Conservation (phyloP, 2,113 vertebrate genomes). For the Clinocottus analis region DNA sequence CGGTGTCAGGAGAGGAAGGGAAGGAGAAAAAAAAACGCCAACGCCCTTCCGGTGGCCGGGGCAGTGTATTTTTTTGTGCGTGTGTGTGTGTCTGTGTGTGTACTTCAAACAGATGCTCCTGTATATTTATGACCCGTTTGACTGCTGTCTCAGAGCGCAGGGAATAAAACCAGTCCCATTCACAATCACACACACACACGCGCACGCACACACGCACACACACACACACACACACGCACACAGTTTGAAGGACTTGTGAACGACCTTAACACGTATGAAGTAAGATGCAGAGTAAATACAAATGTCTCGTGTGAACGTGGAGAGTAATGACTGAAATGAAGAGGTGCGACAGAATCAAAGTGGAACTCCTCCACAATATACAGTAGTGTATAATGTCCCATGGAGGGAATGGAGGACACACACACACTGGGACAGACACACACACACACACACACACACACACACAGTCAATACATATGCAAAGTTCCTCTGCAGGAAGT, state of each 20-base stretch:
- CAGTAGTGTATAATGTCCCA: not conserved
- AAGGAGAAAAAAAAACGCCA: slow-evolving; percentile 61
- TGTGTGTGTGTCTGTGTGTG: not conserved
- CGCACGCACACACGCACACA: not conserved
- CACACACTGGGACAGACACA: slow-evolving; percentile 37
- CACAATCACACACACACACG: slow-evolving; percentile 29
- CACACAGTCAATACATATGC: slow-evolving; percentile 68
- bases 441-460: slow-evolving; percentile 42
- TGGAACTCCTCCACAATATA: slow-evolving; percentile 27
- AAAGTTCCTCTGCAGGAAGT: slow-evolving; percentile 70
- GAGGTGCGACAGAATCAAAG: slow-evolving; percentile 49
- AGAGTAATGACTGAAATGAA: slow-evolving; percentile 45
- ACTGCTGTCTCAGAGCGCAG: slow-evolving; percentile 66
- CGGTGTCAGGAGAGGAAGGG: slow-evolving; percentile 61
- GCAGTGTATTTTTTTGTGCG: slow-evolving; percentile 1
- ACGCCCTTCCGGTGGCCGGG: slow-evolving; percentile 70
- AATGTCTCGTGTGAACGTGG: slow-evolving; percentile 14
- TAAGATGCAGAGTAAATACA: slow-evolving; percentile 37
- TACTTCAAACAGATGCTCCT: slow-evolving; percentile 81
- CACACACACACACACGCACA: slow-evolving; percentile 12
- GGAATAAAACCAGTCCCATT: slow-evolving; percentile 59
- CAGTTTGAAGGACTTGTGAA: slow-evolving; percentile 51
- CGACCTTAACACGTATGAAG: slow-evolving; percentile 44
- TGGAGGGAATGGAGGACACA: slow-evolving; percentile 27
- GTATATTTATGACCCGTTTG: slow-evolving; percentile 83